Percentiles rank a stretch among this genome's conserved stretches.
Evolutionary conservation across 2,113 vertebrate genomes (phyloP).

Genomic region (Tympanuchus pallidicinctus): DNA sequence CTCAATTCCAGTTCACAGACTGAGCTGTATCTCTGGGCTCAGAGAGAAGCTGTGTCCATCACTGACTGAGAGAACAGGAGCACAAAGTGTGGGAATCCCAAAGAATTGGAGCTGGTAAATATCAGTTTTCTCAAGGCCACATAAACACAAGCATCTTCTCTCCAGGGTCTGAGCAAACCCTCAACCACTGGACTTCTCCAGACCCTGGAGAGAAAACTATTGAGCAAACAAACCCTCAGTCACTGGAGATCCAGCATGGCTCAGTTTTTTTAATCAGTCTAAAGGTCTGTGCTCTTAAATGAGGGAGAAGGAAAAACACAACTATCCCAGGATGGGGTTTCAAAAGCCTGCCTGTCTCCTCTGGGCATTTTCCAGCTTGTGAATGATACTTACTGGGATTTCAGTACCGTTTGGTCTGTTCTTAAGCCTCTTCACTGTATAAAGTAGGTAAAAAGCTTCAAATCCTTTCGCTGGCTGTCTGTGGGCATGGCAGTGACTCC

Average conservation of each 20-base stretch:
- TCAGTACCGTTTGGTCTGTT: neutral
- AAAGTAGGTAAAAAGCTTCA: neutral
- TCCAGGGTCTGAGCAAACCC: neutral
- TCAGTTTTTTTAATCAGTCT: neutral
- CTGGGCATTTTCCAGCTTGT: neutral
- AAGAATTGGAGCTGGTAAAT: neutral
- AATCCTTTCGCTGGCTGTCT: neutral
- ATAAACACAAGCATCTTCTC: neutral
- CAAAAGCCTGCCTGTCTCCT: neutral
- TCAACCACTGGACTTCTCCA: too few species aligned
- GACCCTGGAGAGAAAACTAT: too few species aligned
- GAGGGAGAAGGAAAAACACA: neutral
- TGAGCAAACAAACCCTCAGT: neutral
- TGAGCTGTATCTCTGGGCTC: neutral
- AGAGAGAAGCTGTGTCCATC: fast-evolving
- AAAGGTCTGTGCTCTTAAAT: neutral
- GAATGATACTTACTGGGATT: too few species aligned
- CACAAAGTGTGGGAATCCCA: neutral
- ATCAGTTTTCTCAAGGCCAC: neutral
- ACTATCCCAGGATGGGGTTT: neutral
- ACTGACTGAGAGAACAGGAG: neutral
- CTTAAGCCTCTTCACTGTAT: neutral
- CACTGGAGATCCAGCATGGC: neutral
- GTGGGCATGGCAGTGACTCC: neutral
- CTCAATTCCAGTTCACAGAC: neutral